A percentile compares a stretch with the other conserved stretches of the same genome.
Conservation (phyloP, 2,797 vertebrate genomes). For the Pseudocheirus occidentalis region DNA sequence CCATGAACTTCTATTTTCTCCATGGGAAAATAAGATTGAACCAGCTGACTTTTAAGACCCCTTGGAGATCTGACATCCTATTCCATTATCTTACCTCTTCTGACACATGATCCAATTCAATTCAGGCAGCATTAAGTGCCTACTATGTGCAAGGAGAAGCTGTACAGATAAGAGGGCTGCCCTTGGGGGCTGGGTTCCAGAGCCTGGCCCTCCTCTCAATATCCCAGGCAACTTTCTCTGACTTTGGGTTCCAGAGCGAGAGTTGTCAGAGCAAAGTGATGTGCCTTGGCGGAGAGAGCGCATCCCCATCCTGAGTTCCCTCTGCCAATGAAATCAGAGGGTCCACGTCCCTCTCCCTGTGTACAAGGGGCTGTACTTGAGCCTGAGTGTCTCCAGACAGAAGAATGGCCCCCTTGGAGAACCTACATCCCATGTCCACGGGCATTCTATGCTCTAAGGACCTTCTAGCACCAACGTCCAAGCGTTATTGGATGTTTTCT, state of each 20-base stretch:
- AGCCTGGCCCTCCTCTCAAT: not conserved
- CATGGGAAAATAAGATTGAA: not conserved
- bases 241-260: not conserved
- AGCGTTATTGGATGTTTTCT: not conserved
- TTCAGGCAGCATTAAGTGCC: not conserved
- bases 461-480: not conserved
- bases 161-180: not conserved
- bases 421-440: not conserved
- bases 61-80: not conserved
- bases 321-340: not conserved
- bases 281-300: not conserved
- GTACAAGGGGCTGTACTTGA: not conserved
- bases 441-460: not conserved
- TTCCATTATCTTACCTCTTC: not conserved
- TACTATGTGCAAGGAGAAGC: not conserved
- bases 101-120: not conserved
- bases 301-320: not conserved
- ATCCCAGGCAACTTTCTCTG: not conserved
- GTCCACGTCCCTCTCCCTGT: not conserved
- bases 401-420: not conserved
- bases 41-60: not conserved
- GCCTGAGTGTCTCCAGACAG: too few relatives aligned
- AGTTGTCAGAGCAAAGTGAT: not conserved
- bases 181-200: not conserved
- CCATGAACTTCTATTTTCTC: not conserved